A percentile compares a stretch with the other conserved stretches of the same genome.
Evolutionary conservation across 1,140 invertebrate genomes (phyloP).

Genomic region (Drosophila lacertosa): DNA sequence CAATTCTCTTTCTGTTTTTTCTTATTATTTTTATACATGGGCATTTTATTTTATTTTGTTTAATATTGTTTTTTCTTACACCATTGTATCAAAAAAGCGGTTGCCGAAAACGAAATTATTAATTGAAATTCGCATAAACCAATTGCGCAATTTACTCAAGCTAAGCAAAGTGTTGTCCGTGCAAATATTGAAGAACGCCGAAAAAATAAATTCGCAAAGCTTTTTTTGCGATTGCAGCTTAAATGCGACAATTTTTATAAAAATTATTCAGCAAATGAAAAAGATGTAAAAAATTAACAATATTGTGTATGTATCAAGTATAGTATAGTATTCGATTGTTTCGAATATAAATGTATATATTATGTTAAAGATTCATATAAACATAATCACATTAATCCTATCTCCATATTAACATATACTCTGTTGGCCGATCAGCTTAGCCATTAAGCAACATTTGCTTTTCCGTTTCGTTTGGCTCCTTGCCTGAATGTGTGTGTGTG

Average conservation of each 20-base stretch:
- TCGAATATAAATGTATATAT: too few species aligned
- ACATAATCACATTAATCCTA: too few species aligned
- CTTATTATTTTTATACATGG: slow-evolving; percentile 10
- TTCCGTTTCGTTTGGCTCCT: slow-evolving; percentile 1
- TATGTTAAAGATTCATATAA: too few species aligned
- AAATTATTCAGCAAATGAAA: too few species aligned
- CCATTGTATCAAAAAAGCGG: slow-evolving; percentile 28
- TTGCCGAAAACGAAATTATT: slow-evolving; percentile 33
- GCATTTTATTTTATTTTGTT: not conserved
- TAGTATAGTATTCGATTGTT: too few species aligned
- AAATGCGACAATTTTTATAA: not conserved
- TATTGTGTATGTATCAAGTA: not conserved
- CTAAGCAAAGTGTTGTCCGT: slow-evolving; percentile 1
- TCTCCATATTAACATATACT: too few species aligned
- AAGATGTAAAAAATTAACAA: not conserved
- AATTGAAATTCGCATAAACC: slow-evolving; percentile 45
- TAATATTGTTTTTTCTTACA: not conserved
- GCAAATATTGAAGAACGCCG: slow-evolving; percentile 8
- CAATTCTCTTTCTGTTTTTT: slow-evolving; percentile 16
- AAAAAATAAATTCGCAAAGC: not conserved
- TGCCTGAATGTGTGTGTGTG: too few species aligned
- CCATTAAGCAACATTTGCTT: not conserved
- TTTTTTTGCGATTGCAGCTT: not conserved
- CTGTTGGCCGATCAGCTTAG: not conserved
- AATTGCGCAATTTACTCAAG: slow-evolving; percentile 45